These are phyloP conservation scores for Ectropis crepuscularia DNA, from an alignment of 2,888 invertebrate species.

Conservation along the genomic window DNA sequence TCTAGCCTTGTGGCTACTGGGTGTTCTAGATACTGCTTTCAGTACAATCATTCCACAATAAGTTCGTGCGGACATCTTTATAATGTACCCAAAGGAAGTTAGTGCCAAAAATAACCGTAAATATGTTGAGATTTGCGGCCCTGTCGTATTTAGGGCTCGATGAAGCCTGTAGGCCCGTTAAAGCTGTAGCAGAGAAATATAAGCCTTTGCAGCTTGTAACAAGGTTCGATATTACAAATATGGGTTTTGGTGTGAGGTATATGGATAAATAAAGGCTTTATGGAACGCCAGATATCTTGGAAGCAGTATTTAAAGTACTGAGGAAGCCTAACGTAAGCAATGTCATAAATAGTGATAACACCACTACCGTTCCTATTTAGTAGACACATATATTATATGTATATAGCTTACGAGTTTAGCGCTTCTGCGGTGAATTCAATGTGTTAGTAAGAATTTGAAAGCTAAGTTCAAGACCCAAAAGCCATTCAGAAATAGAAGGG, in stretches of 20 bases:
- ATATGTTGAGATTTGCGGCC: slow-evolving; percentile 19
- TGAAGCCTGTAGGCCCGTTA: slow-evolving; percentile 2
- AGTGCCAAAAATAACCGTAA: slow-evolving; percentile 27
- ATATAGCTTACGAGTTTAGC: no score
- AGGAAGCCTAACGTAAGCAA: not conserved
- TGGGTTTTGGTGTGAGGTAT: not conserved
- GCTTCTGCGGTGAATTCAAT: no score
- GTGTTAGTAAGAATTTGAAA: no score
- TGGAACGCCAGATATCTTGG: not conserved
- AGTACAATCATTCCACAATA: slow-evolving; percentile 5
- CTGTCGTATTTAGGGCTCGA: slow-evolving; percentile 10
- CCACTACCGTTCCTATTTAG: no score
- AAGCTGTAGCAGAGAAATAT: not conserved
- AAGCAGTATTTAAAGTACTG: not conserved
- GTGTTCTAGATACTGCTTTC: no score
- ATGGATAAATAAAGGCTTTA: slow-evolving; percentile 1
- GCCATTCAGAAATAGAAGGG: no score
- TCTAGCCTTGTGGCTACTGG: no score
- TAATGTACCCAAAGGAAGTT: slow-evolving; percentile 21
- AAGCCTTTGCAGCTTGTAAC: not conserved
- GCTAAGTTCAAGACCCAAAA: no score
- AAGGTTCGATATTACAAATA: not conserved
- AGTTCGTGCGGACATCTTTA: slow-evolving; percentile 20
- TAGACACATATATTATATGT: no score
- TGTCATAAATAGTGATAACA: no score